Base-by-base conservation (phyloP, 1,140 invertebrate species). In the Tetramorium parvispinum region DNA sequence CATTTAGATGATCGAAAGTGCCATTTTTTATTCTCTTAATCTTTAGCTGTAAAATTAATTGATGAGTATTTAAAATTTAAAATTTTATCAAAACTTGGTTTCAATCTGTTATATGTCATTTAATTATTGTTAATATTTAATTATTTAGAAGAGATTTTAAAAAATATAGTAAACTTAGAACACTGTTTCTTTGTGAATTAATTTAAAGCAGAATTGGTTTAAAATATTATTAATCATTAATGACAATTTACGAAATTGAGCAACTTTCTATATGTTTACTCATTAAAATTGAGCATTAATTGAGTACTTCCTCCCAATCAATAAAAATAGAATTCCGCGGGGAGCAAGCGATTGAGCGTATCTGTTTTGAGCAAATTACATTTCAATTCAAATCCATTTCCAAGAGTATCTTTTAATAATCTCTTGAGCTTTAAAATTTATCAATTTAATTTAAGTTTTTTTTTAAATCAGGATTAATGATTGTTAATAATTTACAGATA, bases 311-410 rank as follows among this genome's bases (percentile, higher is more conserved):
- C 68, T 59, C 40, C 53, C 37, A 49, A 49, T 59, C 5, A 18
- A 75, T 49, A 59, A 73, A 61, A 18, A 59, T 59, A 75, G 43
- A 75, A 32, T 24, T 82, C 7, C 21, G 21, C 18, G 21, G 21
- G 40, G 40, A 83, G 79, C 53, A 83, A 65, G 43, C 4, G 16
- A 37, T 75, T 83, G 79, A 83, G 79, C 79, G 66, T n/a, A 51
- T 65, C 8, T 49, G n/a, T 73, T 75, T 83, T 83, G 79, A 83
- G 79, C 79, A 83, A 83, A 61, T 82, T 57, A 1, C 18, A 73
- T 61, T 61, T 83, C 1, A 59, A 24, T 71, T 24, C 21, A 82
- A 57, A 55, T 16, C 16, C 16, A 66, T 78, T 78, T 37, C 11
- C 27, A 79, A 5, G 0, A 40, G 13, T 53, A 13, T 75, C 1